Percentiles rank a stretch among this genome's conserved stretches.
These are phyloP conservation scores for Plebejus melissa DNA, from an alignment of 2,888 invertebrate genomes.

Conservation along the genomic window DNA sequence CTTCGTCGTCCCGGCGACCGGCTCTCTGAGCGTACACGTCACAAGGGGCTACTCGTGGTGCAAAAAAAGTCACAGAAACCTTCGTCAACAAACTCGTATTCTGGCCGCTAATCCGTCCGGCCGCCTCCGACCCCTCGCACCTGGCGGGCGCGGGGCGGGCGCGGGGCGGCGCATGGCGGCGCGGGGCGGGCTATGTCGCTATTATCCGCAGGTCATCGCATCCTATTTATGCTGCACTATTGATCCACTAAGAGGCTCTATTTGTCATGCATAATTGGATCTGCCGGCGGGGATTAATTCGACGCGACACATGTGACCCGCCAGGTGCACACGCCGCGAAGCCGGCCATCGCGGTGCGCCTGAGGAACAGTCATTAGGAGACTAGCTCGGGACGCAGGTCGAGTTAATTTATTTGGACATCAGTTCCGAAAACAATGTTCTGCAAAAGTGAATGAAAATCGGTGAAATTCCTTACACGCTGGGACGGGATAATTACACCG, in stretches of 20 bases:
- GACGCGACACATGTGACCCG: conserved; percentile 17
- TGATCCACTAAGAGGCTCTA: conserved; percentile 40
- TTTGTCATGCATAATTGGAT: conserved; percentile 36
- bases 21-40: background rate
- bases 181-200: background rate
- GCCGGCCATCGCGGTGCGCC: background rate
- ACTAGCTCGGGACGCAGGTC: background rate
- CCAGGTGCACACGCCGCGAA: background rate
- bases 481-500: background rate
- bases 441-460: background rate
- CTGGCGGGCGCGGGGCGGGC: background rate
- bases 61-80: background rate
- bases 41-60: background rate
- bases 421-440: background rate
- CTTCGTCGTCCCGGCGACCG: background rate
- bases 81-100: background rate
- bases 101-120: background rate
- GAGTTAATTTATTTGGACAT: no score
- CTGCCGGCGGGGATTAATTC: conserved; percentile 29
- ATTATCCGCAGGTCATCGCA: conserved; percentile 42
- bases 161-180: background rate
- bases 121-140: background rate
- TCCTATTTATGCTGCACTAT: conserved; percentile 56
- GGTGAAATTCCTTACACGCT: background rate
- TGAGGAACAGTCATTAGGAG: background rate